Evolutionary conservation across 2,113 vertebrate genomes (phyloP).

Genomic region (Manacus vitellinus): DNA sequence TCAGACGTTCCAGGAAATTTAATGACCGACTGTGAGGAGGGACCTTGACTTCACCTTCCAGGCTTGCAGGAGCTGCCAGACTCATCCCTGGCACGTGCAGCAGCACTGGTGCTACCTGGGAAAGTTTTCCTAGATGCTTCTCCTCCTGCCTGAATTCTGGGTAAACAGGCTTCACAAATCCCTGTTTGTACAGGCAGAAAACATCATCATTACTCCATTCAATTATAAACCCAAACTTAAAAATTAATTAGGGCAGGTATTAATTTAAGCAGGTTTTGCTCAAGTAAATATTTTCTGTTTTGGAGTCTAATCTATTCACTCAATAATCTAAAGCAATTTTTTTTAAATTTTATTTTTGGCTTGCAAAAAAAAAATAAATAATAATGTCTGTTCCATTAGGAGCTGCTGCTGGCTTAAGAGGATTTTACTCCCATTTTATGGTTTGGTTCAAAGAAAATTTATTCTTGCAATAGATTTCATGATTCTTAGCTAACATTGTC

Average conservation of each 20-base stretch:
- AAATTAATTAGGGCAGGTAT: slow-evolving; percentile 71
- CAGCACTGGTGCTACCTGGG: not conserved
- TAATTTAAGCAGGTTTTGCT: slow-evolving; percentile 69
- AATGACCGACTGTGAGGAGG: not conserved
- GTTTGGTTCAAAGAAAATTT: slow-evolving; percentile 62
- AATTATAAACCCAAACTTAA: slow-evolving; percentile 61
- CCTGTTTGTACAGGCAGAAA: slow-evolving; percentile 49
- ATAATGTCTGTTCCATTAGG: slow-evolving; percentile 45
- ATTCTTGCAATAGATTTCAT: slow-evolving; percentile 56
- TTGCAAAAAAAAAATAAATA: not conserved
- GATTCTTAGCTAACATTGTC: slow-evolving; percentile 39
- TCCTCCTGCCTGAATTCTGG: not conserved
- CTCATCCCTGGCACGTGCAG: not conserved
- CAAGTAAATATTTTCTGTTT: slow-evolving; percentile 72
- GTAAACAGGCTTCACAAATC: slow-evolving; percentile 27
- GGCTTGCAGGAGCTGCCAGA: not conserved
- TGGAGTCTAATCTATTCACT: slow-evolving; percentile 65
- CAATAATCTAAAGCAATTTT: slow-evolving; percentile 67
- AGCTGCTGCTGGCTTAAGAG: slow-evolving; percentile 52
- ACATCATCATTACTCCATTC: slow-evolving; percentile 52
- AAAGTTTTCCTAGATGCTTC: not conserved
- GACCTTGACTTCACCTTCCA: not conserved
- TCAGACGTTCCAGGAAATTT: not conserved
- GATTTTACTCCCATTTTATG: slow-evolving; percentile 67
- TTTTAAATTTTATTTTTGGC: not conserved